A percentile compares a stretch with the other conserved stretches of the same genome.
These are phyloP conservation scores for Xiphophorus birchmanni DNA, from an alignment of 2,797 vertebrate species.

Conservation along the genomic window DNA sequence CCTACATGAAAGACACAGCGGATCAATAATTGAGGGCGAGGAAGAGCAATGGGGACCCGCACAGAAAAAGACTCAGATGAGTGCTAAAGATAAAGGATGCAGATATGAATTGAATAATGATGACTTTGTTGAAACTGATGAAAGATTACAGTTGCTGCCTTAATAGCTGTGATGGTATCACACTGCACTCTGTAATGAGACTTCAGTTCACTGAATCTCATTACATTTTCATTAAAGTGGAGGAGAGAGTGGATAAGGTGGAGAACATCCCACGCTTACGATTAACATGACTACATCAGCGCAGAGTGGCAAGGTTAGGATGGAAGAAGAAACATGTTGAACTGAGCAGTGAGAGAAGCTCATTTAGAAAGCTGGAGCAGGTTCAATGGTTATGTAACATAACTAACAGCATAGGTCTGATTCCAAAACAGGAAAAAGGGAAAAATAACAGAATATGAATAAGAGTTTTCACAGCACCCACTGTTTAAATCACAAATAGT, in stretches of 20 bases:
- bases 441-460: neutral
- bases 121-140: constrained; percentile 38
- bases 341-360: neutral
- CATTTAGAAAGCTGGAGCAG: constrained; percentile 1
- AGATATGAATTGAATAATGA: constrained; percentile 51
- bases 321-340: neutral
- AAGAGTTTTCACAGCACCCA: neutral
- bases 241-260: constrained; percentile 13
- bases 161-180: constrained; percentile 40
- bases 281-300: constrained; percentile 13
- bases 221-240: constrained; percentile 53
- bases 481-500: neutral
- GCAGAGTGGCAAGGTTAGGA: neutral
- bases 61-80: constrained; percentile 14
- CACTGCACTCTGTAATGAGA: constrained; percentile 40
- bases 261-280: constrained; percentile 11
- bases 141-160: constrained; percentile 36
- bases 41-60: constrained; percentile 17
- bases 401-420: neutral
- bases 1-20: constrained; percentile 21
- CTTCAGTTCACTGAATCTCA: constrained; percentile 43
- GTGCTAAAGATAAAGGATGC: constrained; percentile 28
- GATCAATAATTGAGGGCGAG: constrained; percentile 36
- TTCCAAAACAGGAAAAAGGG: neutral
- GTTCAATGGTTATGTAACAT: neutral